A percentile compares a stretch with the other conserved stretches of the same genome.
Conservation (phyloP, 2,888 invertebrate genomes). For the Temnothorax ravouxi region DNA sequence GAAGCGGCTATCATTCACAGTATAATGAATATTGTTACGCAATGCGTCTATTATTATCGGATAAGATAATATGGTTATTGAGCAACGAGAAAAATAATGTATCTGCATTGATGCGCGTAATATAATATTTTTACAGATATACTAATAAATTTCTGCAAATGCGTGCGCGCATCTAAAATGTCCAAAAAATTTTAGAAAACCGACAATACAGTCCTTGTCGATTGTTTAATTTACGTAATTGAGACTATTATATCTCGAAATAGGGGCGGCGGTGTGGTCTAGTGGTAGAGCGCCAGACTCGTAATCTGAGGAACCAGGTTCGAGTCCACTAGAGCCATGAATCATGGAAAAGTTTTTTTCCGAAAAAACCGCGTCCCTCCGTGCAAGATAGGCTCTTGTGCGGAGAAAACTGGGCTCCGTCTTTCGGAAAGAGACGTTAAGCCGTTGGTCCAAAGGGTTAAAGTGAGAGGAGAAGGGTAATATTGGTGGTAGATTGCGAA, state of each 20-base stretch:
- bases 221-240: background rate
- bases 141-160: background rate
- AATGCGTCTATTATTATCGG: constrained; percentile 50
- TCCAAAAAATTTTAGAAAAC: background rate
- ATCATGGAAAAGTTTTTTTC: too few species aligned
- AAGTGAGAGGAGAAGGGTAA: too few species aligned
- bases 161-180: background rate
- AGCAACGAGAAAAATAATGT: constrained; percentile 33
- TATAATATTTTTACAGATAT: background rate
- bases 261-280: too few species aligned
- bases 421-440: too few species aligned
- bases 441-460: too few species aligned
- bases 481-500: too few species aligned
- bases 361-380: too few species aligned
- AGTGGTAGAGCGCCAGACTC: too few species aligned
- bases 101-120: background rate
- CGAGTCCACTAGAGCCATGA: too few species aligned
- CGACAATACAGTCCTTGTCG: background rate
- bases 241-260: background rate
- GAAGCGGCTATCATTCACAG: constrained; percentile 39
- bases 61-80: constrained; percentile 33
- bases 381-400: too few species aligned
- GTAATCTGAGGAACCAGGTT: too few species aligned
- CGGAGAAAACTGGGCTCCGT: too few species aligned
- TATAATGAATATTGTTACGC: constrained; percentile 54